Evolutionary conservation across 2,888 invertebrate genomes (phyloP).

Genomic region (Drosophila pseudotalamancana): DNA sequence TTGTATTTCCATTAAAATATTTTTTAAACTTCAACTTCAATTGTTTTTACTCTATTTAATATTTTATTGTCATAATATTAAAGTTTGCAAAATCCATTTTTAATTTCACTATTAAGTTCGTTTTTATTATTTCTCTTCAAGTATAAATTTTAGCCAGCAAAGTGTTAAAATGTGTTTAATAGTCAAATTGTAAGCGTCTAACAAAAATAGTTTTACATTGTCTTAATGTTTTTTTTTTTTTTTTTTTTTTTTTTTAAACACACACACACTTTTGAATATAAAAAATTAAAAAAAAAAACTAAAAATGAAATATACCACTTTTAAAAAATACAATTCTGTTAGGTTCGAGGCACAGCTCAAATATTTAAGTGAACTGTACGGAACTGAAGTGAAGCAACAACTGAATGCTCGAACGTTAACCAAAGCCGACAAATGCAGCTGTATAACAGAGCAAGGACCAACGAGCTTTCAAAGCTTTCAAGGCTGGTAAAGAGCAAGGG

Average conservation of each 20-base stretch:
- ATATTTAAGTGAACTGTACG: conserved; percentile 53
- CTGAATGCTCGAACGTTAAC: conserved; percentile 51
- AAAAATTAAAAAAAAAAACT: conserved; percentile 6
- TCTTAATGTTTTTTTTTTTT: not conserved
- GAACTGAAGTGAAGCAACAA: conserved; percentile 76
- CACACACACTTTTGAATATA: not conserved
- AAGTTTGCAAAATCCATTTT: too few species aligned
- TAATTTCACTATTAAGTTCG: too few species aligned
- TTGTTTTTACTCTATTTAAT: too few species aligned
- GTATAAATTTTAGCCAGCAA: too few species aligned
- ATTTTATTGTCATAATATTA: too few species aligned
- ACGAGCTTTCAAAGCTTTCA: conserved; percentile 48
- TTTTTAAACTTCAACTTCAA: too few species aligned
- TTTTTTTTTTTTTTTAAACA: not conserved
- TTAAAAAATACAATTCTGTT: conserved; percentile 6
- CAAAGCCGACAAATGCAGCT: conserved; percentile 58
- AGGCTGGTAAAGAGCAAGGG: conserved; percentile 25
- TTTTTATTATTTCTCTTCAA: too few species aligned
- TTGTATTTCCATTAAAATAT: too few species aligned
- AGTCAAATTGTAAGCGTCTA: too few species aligned
- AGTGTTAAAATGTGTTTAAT: too few species aligned
- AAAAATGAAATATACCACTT: not conserved
- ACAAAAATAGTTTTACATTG: not conserved
- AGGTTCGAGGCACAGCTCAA: conserved; percentile 23
- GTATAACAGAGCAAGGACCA: conserved; percentile 28